Conservation (phyloP, 1,140 invertebrate genomes). For the Sycophaga agraensis region DNA sequence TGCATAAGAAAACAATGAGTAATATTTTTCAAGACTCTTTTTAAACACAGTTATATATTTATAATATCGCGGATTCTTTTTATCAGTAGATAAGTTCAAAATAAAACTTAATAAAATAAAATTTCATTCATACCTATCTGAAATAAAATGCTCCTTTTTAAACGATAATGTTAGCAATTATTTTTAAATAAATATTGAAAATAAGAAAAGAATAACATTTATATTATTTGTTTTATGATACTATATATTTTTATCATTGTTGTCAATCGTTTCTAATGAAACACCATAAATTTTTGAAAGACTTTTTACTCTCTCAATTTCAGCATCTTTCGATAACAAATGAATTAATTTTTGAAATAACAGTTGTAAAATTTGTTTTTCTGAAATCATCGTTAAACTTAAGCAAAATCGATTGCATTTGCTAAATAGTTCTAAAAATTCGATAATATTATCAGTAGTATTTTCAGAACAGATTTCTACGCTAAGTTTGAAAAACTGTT, state of each 20-base stretch:
- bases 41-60: too few species aligned
- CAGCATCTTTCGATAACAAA: neutral
- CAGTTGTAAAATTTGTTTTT: neutral
- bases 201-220: too few species aligned
- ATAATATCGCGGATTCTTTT: too few species aligned
- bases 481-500: slow-evolving; percentile 35
- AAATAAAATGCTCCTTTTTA: too few species aligned
- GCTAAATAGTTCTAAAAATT: slow-evolving; percentile 38
- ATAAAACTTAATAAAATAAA: too few species aligned
- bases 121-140: too few species aligned
- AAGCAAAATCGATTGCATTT: slow-evolving; percentile 42
- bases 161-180: too few species aligned
- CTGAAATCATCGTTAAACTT: slow-evolving; percentile 15
- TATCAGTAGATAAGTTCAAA: too few species aligned
- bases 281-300: neutral
- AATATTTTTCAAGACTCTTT: too few species aligned
- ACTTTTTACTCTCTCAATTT: neutral
- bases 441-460: slow-evolving; percentile 19
- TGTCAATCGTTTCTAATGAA: neutral
- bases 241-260: neutral
- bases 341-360: neutral
- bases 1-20: too few species aligned
- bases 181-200: too few species aligned
- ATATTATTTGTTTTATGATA: too few species aligned
- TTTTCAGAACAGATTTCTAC: neutral